Evolutionary conservation across 2,888 invertebrate species (phyloP).

Genomic region (Acronicta alni): DNA sequence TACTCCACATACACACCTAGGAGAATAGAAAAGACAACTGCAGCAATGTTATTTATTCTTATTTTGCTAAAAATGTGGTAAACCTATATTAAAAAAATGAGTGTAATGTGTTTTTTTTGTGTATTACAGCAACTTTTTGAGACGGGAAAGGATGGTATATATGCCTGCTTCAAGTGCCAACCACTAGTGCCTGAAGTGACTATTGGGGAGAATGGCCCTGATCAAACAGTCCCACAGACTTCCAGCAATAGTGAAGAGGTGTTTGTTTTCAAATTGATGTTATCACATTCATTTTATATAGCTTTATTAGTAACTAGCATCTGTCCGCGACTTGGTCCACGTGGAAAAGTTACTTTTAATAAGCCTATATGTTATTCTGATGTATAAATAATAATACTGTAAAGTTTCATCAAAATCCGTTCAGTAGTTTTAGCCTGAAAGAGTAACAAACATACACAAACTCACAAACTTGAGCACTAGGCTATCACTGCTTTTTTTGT

Average conservation of each 20-base stretch:
- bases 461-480: too few species aligned
- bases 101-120: slow-evolving; percentile 1
- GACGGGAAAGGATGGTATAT: slow-evolving; percentile 81
- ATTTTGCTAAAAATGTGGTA: too few species aligned
- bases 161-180: slow-evolving; percentile 86
- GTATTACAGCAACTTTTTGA: slow-evolving; percentile 83
- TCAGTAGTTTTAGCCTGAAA: too few species aligned
- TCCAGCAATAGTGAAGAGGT: slow-evolving; percentile 66
- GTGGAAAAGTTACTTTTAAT: too few species aligned
- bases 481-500: too few species aligned
- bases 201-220: slow-evolving; percentile 72
- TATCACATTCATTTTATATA: neutral
- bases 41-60: slow-evolving; percentile 2
- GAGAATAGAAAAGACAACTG: slow-evolving; percentile 15
- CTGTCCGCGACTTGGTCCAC: too few species aligned
- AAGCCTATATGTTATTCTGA: too few species aligned
- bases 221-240: slow-evolving; percentile 60
- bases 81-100: too few species aligned
- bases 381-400: too few species aligned
- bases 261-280: slow-evolving; percentile 14
- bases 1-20: slow-evolving; percentile 14
- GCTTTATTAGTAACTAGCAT: too few species aligned
- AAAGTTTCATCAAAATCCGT: too few species aligned
- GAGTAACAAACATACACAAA: too few species aligned
- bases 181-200: slow-evolving; percentile 86